Conservation (phyloP, 2,888 invertebrate genomes). For the Ornithoptera priamus region DNA sequence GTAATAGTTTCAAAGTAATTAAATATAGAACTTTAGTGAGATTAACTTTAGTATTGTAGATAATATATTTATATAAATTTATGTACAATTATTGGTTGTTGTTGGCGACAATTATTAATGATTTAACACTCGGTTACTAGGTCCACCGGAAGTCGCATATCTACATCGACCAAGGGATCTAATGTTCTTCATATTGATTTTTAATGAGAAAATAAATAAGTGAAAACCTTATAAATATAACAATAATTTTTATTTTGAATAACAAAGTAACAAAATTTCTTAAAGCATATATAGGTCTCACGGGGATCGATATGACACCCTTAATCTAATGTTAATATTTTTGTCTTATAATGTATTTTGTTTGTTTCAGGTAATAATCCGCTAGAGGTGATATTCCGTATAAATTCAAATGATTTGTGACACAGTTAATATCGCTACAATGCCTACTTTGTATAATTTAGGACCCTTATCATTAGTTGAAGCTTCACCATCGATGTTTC, state of each 20-base stretch:
- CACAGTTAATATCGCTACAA: not conserved
- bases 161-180: no score
- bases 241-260: no score
- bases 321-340: no score
- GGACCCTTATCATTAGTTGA: not conserved
- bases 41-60: no score
- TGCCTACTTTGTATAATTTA: not conserved
- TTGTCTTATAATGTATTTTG: not conserved
- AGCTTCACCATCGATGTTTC: slow-evolving; percentile 1
- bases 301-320: no score
- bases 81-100: not conserved
- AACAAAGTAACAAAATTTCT: no score
- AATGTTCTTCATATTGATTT: not conserved
- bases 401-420: not conserved
- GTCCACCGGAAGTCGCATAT: no score
- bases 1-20: not conserved
- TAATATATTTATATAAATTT: not conserved
- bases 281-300: no score
- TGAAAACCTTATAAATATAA: not conserved
- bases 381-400: not conserved
- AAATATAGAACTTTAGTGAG: not conserved
- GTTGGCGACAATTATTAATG: no score
- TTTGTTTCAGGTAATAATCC: slow-evolving; percentile 7
- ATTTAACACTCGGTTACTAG: no score
- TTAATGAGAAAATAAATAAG: not conserved